Evolutionary conservation across 2,888 invertebrate genomes (phyloP).

Genomic region (Leptinotarsa peninsularis): DNA sequence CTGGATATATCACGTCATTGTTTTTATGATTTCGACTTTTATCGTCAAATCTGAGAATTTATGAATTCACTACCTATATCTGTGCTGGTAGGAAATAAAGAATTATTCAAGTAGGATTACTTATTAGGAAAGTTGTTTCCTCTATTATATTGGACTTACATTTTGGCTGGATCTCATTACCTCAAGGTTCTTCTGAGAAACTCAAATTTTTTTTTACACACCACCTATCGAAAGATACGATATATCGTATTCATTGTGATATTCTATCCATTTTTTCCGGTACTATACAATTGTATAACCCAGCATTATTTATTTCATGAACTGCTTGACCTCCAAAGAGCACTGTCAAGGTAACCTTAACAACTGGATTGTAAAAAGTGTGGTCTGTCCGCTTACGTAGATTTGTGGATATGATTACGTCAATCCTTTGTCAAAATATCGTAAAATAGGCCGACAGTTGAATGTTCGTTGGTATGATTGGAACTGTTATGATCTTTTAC

Average conservation of each 20-base stretch:
- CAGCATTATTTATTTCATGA: constrained; percentile 7
- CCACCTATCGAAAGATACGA: constrained; percentile 1
- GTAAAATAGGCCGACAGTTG: constrained; percentile 29
- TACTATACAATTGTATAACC: constrained; percentile 6
- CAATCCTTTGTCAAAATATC: constrained; percentile 38
- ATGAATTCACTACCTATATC: no score
- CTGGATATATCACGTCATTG: no score
- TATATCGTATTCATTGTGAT: constrained; percentile 13
- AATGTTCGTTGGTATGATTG: constrained; percentile 17
- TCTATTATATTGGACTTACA: background rate
- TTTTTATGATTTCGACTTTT: no score
- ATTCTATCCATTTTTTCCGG: background rate
- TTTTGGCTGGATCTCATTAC: constrained; percentile 5
- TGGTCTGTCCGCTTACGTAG: constrained; percentile 27
- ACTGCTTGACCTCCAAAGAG: constrained; percentile 3
- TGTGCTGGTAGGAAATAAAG: no score
- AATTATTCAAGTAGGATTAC: background rate
- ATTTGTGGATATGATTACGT: constrained; percentile 33
- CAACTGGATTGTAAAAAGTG: constrained; percentile 22
- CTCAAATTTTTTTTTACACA: background rate
- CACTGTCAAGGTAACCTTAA: constrained; percentile 12
- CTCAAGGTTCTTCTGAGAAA: background rate
- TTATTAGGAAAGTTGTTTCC: background rate
- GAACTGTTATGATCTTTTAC: constrained; percentile 4
- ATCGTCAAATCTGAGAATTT: no score